These are phyloP conservation scores for Aquatica leii DNA, from an alignment of 2,888 invertebrate genomes.

Conservation along the genomic window DNA sequence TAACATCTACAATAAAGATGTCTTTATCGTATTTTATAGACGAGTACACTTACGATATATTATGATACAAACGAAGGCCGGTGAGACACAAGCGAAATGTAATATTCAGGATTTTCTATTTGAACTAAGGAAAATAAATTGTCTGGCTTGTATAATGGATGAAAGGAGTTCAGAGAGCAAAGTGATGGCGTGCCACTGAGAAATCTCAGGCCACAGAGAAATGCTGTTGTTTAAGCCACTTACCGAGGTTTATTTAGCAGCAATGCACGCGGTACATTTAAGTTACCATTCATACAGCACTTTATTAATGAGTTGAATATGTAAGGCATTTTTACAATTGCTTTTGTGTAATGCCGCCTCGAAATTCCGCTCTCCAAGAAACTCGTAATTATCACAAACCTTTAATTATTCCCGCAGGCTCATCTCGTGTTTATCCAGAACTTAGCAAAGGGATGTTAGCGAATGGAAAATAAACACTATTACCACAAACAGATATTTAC, in stretches of 20 bases:
- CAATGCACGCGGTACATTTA: slow-evolving; percentile 27
- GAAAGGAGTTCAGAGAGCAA: slow-evolving; percentile 52
- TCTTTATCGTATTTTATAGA: slow-evolving; percentile 23
- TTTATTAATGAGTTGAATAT: slow-evolving; percentile 28
- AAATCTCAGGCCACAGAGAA: slow-evolving; percentile 45
- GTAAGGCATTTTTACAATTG: slow-evolving; percentile 28
- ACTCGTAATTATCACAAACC: slow-evolving; percentile 42
- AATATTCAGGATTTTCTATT: slow-evolving; percentile 55
- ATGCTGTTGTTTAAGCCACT: slow-evolving; percentile 51
- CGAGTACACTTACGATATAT: slow-evolving; percentile 26
- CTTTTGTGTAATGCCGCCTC: slow-evolving; percentile 18
- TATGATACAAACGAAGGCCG: slow-evolving; percentile 38
- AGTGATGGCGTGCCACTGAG: slow-evolving; percentile 53
- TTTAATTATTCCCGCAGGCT: slow-evolving; percentile 49
- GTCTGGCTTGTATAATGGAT: slow-evolving; percentile 56
- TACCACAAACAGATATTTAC: slow-evolving; percentile 43
- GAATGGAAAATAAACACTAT: slow-evolving; percentile 47
- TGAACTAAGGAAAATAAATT: slow-evolving; percentile 58
- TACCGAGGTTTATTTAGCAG: slow-evolving; percentile 44
- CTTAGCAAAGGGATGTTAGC: slow-evolving; percentile 42
- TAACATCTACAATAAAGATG: slow-evolving; percentile 33
- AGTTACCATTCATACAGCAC: slow-evolving; percentile 27
- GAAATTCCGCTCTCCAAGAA: slow-evolving; percentile 25
- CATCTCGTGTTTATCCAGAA: slow-evolving; percentile 38
- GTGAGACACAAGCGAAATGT: slow-evolving; percentile 47